Evolutionary conservation across 2,797 vertebrate genomes (phyloP), one percentile per base, ranked within the genome.

Genomic region (Arvicola amphibius): DNA sequence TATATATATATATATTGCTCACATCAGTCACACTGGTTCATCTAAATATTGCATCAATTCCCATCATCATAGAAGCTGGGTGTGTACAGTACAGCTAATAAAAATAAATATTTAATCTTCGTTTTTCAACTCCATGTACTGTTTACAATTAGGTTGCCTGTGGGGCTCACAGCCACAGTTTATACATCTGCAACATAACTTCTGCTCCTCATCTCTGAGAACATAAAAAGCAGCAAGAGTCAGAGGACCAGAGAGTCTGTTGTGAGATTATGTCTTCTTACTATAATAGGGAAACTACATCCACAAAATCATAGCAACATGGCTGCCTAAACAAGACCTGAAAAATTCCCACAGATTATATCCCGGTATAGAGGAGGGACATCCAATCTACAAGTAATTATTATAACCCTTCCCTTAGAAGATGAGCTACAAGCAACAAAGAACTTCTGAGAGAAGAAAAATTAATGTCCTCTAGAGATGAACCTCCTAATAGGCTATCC

Each of bases 31-130:
- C 6, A 21, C 8, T 2, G 27, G 27, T 43, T 59, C 32, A 40
- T 40, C 17, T 27, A 79, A 12, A 51, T 84, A 32, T 63, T 63
- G 16, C 37, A 84, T 32, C 46, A 53, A 40, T 46, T 37, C n/a
- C 56, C 0, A 10, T 46, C 48, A 71, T 59, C 78, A 81, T 34
- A 73, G 13, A 61, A 83, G 8, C 9, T 73, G 9, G 21, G 13
- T 71, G 8, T 46, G 37, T 11, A n/a, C 19, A 59, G 10, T 43
- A 27, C 17, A 16, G 3, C 34, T 86, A 87, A 67, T n/a, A 29
- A 80, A 87, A 77, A 19, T 40, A 80, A 94, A 92, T 87, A 65
- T 84, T 17, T n/a, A 94, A 67, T 78, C 81, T 71, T 69, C 29
- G 17, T 80, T 27, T 65, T 88, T 5, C 32, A 76, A 25, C 2